phyloP scores from a whole-genome alignment of 2,888 invertebrate species.

The Anthoptus insignis region DNA sequence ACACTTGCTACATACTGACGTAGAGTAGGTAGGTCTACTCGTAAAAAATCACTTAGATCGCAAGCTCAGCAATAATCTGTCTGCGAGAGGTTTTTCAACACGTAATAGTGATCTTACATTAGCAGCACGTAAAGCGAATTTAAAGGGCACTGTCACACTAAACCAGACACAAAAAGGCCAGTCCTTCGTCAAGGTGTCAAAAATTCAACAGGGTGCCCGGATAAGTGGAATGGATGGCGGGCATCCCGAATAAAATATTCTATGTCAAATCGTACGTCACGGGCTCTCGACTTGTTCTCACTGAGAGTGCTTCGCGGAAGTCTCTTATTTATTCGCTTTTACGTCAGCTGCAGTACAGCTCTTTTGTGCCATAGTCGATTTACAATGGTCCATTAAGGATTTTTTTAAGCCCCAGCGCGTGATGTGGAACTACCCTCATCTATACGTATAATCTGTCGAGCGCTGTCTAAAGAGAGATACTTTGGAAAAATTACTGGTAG shows the following conservation, averaged over 20 bases:
- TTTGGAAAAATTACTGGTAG: no score
- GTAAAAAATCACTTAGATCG: conserved; percentile 17
- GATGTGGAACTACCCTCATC: no score
- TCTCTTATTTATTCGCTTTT: conserved; percentile 84
- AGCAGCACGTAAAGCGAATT: conserved; percentile 69
- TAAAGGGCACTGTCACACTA: conserved; percentile 77
- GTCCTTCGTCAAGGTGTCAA: conserved; percentile 78
- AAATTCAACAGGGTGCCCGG: conserved; percentile 83
- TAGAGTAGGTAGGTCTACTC: no score
- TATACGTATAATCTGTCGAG: no score
- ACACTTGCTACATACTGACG: no score
- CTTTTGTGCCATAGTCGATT: conserved; percentile 76
- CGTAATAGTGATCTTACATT: conserved; percentile 54
- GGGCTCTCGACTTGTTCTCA: conserved; percentile 79
- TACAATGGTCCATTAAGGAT: conserved; percentile 65
- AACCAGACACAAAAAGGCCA: conserved; percentile 79
- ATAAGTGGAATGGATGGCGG: conserved; percentile 85
- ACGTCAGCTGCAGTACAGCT: conserved; percentile 73
- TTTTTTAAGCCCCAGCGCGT: conserved; percentile 55
- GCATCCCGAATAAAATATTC: conserved; percentile 83
- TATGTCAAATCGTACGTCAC: conserved; percentile 85
- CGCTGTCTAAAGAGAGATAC: no score
- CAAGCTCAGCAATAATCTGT: conserved; percentile 48
- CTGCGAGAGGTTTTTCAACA: conserved; percentile 50
- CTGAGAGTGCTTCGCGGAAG: conserved; percentile 80